Evolutionary conservation across 2,888 invertebrate species (phyloP).

Genomic region (Drosophila helvetica): DNA sequence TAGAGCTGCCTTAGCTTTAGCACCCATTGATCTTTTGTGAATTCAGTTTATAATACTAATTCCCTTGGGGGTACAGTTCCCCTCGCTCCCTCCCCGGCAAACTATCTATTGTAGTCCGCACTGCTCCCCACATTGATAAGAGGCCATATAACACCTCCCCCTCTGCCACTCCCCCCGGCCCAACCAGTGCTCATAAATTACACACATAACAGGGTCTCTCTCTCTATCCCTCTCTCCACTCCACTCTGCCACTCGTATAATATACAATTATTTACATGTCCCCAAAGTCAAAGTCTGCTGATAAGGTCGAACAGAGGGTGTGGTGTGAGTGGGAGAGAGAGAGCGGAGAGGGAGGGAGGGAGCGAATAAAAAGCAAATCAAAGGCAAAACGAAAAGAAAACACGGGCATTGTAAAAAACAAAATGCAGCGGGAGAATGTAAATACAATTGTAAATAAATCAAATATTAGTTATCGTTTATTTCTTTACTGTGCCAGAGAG

Average conservation of each 20-base stretch:
- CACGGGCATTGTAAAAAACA: slow-evolving; percentile 30
- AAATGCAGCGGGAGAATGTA: slow-evolving; percentile 54
- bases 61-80: slow-evolving; percentile 4
- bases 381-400: slow-evolving; percentile 33
- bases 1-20: no score
- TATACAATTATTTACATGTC: slow-evolving; percentile 77
- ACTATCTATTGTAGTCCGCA: slow-evolving; percentile 15
- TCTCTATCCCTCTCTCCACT: no score
- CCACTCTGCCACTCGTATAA: slow-evolving; percentile 16
- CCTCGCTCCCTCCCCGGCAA: no score
- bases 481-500: slow-evolving; percentile 3
- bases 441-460: slow-evolving; percentile 69
- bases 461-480: slow-evolving; percentile 62
- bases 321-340: not conserved
- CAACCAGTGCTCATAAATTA: slow-evolving; percentile 63
- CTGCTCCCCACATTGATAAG: slow-evolving; percentile 34
- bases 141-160: slow-evolving; percentile 56
- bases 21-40: no score
- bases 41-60: slow-evolving; percentile 8
- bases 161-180: slow-evolving; percentile 12
- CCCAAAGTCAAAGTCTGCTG: slow-evolving; percentile 74
- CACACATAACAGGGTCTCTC: slow-evolving; percentile 66
- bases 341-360: not conserved
- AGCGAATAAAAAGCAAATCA: slow-evolving; percentile 32
- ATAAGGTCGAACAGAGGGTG: slow-evolving; percentile 49